Evolutionary conservation across 2,113 vertebrate genomes (phyloP).

Genomic region (Dasyornis broadbenti): DNA sequence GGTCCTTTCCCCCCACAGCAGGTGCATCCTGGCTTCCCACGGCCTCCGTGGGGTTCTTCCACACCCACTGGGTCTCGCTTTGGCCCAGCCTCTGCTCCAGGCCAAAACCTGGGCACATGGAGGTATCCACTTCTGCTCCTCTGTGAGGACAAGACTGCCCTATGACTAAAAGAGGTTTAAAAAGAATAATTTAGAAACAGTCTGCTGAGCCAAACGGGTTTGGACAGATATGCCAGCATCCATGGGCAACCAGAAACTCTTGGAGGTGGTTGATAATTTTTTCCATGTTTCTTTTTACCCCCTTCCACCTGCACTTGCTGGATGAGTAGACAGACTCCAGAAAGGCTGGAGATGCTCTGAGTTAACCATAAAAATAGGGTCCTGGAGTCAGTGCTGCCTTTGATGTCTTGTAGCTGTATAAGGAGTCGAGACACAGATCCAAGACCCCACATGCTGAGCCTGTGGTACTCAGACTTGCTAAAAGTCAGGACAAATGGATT

Average conservation of each 20-base stretch:
- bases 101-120: neutral
- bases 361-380: neutral
- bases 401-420: neutral
- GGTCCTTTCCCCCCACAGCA: neutral
- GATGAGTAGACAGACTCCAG: neutral
- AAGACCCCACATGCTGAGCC: neutral
- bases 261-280: neutral
- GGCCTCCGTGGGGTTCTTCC: neutral
- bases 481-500: neutral
- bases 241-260: neutral
- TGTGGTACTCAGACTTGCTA: neutral
- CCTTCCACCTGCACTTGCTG: neutral
- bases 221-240: neutral
- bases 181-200: neutral
- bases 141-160: neutral
- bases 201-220: neutral
- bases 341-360: neutral
- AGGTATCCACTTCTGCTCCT: neutral
- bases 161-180: neutral
- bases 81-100: neutral
- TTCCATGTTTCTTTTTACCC: neutral
- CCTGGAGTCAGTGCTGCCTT: neutral
- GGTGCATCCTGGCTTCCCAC: neutral
- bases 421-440: neutral
- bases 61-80: neutral